A percentile compares a stretch with the other conserved stretches of the same genome.
These are phyloP conservation scores for Chloroclystis v-ata DNA, from an alignment of 2,888 invertebrate genomes.

Conservation along the genomic window DNA sequence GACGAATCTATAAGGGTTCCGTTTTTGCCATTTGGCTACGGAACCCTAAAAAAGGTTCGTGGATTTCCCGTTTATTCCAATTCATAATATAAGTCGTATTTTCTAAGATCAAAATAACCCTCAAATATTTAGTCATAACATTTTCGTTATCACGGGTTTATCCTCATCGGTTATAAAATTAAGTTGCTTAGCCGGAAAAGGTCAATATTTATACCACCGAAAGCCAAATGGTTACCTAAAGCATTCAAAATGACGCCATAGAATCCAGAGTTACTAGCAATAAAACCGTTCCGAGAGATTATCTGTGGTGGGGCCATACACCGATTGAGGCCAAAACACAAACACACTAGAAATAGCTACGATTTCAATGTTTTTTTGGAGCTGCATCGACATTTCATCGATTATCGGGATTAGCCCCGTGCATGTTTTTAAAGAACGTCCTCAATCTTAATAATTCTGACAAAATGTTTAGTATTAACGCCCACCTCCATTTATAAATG, in stretches of 20 bases:
- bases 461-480: too few relatives aligned
- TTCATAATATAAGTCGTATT: too few relatives aligned
- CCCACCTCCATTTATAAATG: too few relatives aligned
- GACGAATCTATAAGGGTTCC: too few relatives aligned
- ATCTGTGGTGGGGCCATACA: slow-evolving; percentile 12
- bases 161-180: background rate
- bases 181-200: background rate
- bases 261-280: slow-evolving; percentile 21
- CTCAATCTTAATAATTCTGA: too few relatives aligned
- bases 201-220: background rate
- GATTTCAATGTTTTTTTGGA: slow-evolving; percentile 23
- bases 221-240: slow-evolving; percentile 14
- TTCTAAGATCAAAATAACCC: too few relatives aligned
- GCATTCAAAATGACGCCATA: slow-evolving; percentile 19
- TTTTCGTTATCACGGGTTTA: too few relatives aligned
- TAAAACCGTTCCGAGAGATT: slow-evolving; percentile 24
- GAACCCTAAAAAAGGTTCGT: too few relatives aligned
- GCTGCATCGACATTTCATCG: slow-evolving; percentile 47
- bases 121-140: too few relatives aligned
- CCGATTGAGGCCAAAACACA: slow-evolving; percentile 16
- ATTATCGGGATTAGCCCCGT: background rate
- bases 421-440: background rate
- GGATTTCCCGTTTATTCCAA: too few relatives aligned
- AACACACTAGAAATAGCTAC: slow-evolving; percentile 24
- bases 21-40: too few relatives aligned